A percentile compares a stretch with the other conserved stretches of the same genome.
Evolutionary conservation across 1,140 invertebrate species (phyloP).

Genomic region (Eriocheir sinensis): DNA sequence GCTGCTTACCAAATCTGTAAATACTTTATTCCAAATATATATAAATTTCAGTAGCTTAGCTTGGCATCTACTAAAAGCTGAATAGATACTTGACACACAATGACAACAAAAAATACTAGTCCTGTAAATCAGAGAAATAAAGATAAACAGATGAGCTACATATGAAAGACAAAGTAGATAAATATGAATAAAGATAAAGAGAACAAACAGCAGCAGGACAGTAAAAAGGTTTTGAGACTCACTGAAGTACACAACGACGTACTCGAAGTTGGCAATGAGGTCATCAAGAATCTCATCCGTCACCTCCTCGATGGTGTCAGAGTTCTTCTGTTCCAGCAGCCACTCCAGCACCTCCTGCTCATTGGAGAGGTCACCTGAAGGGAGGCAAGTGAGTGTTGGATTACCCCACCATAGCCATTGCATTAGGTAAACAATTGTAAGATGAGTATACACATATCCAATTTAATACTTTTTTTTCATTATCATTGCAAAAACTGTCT

Average conservation of each 20-base stretch:
- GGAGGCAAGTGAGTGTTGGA: neutral
- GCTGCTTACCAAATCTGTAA: no score
- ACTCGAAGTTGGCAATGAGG: constrained; percentile 94
- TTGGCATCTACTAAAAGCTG: neutral
- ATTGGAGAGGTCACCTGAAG: constrained; percentile 90
- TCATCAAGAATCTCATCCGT: constrained; percentile 94
- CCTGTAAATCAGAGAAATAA: neutral
- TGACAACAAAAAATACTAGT: neutral
- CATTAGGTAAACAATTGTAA: no score
- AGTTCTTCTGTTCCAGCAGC: constrained; percentile 94
- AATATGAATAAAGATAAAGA: neutral
- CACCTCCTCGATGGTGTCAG: constrained; percentile 96
- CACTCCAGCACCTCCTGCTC: constrained; percentile 95
- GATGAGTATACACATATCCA: no score
- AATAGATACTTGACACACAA: neutral
- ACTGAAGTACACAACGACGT: constrained; percentile 96
- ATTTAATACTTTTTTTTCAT: no score
- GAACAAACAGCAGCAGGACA: neutral
- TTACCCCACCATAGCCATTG: neutral
- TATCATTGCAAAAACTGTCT: no score
- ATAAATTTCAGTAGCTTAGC: no score
- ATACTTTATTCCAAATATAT: no score
- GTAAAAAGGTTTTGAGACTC: constrained; percentile 72
- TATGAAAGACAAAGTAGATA: no score
- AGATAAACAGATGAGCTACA: neutral